Evolutionary conservation across 2,113 vertebrate species (phyloP), one percentile per base, ranked within the genome.

Genomic region (Leuciscus idus): DNA sequence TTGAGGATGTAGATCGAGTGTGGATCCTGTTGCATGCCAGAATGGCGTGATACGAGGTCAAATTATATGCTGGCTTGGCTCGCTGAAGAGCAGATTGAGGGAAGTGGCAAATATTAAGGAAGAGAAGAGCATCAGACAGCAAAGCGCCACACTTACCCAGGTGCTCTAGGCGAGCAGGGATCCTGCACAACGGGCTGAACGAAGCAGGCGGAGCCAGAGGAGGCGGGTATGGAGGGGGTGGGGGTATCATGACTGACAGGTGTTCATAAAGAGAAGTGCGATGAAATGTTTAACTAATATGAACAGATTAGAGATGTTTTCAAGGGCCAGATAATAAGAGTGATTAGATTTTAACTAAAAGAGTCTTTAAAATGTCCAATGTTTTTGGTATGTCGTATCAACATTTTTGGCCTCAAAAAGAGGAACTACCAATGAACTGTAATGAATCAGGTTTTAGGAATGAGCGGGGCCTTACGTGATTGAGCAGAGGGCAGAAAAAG

Each of bases 171-270:
- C 87, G 87, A 61, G 87, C 85, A 64, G 90, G 90, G n/a, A 91
- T 88, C 81, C 84, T 73, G 80, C 86, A 72, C 76, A 82, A 74
- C 6, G 82, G 84, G 59, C 84, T 86, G 59, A 72, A 55, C 0
- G 89, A 70, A 77, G 85, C 39, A 17, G 93, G 79, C 4, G 90
- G 86, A 55, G 85, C 88, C 83, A 85, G 59, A 64, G 88, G 94
- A 68, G 93, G 92, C 13, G 94, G 93, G 70, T 93, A 95, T 10
- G 93, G 50, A 13, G 93, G 93, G 72, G 93, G 92, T 15, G 93
- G 94, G n/a, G 94, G 93, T 57, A 95, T 94, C 89, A 93, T 92
- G 83, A 93, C 93, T 93, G 92, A 91, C 87, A 84, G 87, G 81
- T 11, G 85, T 79, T 46, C n/a, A 88, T 73, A 86, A 78, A 85